Conservation (phyloP, 1,140 invertebrate genomes). For the Oppia nitens region DNA sequence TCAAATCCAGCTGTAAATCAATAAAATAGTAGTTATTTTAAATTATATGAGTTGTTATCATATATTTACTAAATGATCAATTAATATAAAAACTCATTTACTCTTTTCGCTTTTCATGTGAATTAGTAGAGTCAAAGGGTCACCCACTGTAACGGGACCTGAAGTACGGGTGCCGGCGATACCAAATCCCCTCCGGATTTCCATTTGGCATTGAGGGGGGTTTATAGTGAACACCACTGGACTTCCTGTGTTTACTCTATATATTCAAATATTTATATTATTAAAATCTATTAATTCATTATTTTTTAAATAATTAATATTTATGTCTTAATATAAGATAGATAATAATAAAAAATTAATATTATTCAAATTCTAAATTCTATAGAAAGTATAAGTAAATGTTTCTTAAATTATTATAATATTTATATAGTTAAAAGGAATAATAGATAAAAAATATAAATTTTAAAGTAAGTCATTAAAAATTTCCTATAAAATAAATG, state of each 20-base stretch:
- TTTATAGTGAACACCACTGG: constrained; percentile 82
- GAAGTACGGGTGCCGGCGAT: constrained; percentile 60
- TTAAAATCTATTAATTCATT: no score
- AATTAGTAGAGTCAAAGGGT: constrained; percentile 75
- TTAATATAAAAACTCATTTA: constrained; percentile 26
- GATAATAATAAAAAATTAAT: no score
- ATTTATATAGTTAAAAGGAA: no score
- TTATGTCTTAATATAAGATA: no score
- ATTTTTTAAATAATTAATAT: no score
- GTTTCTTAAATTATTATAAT: no score
- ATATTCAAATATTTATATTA: no score
- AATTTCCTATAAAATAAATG: no score
- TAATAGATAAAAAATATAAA: no score
- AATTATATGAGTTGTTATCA: background rate
- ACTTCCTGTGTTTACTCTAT: constrained; percentile 49
- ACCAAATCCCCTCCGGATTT: constrained; percentile 68
- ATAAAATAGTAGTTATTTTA: constrained; percentile 2
- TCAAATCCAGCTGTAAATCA: constrained; percentile 63
- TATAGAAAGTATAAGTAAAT: no score
- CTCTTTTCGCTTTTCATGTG: constrained; percentile 87
- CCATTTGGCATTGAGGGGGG: constrained; percentile 87
- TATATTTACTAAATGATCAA: background rate
- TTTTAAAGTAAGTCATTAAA: no score
- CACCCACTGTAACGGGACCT: constrained; percentile 73
- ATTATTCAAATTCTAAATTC: no score